A percentile compares a stretch with the other conserved stretches of the same genome.
Evolutionary conservation across 2,113 vertebrate genomes (phyloP).

Genomic region (Talpa occidentalis): DNA sequence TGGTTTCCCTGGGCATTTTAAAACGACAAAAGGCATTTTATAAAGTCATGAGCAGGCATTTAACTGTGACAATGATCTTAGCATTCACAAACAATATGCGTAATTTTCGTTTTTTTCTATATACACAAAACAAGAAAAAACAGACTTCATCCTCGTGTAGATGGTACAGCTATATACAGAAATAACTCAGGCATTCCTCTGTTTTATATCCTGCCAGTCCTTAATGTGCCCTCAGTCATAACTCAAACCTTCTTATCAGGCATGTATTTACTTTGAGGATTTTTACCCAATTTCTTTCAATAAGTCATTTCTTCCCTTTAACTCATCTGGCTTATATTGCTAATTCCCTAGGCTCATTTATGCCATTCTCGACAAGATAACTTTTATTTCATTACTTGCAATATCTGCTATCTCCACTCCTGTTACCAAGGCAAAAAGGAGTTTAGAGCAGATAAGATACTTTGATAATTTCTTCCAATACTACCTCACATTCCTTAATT

Average conservation of each 20-base stretch:
- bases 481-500: background rate
- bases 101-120: background rate
- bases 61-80: background rate
- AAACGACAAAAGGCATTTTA: background rate
- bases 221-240: background rate
- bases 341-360: background rate
- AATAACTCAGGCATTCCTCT: background rate
- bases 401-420: background rate
- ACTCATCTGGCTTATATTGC: background rate
- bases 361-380: background rate
- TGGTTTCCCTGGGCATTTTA: background rate
- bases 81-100: background rate
- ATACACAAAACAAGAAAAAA: background rate
- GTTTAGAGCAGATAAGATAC: background rate
- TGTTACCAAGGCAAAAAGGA: background rate
- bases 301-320: background rate
- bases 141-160: background rate
- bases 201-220: background rate
- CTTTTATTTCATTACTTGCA: background rate
- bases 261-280: background rate
- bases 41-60: background rate
- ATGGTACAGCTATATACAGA: background rate
- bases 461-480: background rate
- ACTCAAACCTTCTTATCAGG: background rate
- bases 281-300: slow-evolving; percentile 17